A percentile compares a stretch with the other conserved stretches of the same genome.
Evolutionary conservation across 2,113 vertebrate species (phyloP).

Genomic region (Ailurus styani): DNA sequence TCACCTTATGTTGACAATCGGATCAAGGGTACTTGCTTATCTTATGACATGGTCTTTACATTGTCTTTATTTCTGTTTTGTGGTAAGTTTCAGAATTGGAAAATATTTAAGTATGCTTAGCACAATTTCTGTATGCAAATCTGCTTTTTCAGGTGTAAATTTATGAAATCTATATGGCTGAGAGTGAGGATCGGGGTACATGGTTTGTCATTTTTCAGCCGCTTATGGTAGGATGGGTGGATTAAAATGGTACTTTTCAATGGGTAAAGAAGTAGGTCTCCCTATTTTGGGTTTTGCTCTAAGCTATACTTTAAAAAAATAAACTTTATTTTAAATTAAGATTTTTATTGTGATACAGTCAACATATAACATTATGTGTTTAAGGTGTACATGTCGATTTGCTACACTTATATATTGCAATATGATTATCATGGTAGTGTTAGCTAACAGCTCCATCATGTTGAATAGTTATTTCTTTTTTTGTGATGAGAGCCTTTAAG

Average conservation of each 20-base stretch:
- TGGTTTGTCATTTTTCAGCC: not conserved
- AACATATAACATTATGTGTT: not conserved
- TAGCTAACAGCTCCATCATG: not conserved
- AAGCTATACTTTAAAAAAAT: not conserved
- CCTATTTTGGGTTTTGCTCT: not conserved
- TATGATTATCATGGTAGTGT: not conserved
- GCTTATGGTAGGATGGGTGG: not conserved
- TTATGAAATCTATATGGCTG: not conserved
- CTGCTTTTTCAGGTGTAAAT: not conserved
- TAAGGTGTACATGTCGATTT: not conserved
- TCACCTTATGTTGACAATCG: not conserved
- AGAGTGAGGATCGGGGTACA: not conserved
- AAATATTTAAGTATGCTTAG: not conserved
- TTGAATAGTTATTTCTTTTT: not conserved
- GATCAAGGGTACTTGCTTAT: not conserved
- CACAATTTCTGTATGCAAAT: not conserved
- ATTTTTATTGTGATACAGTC: not conserved
- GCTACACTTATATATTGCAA: not conserved
- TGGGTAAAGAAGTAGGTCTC: not conserved
- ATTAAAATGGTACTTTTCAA: not conserved
- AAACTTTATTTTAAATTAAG: not conserved
- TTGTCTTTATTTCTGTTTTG: not conserved
- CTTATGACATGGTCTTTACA: not conserved
- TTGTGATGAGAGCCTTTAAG: not conserved
- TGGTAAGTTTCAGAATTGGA: not conserved